Conservation (phyloP, 1,140 invertebrate genomes). For the Sycophaga agraensis region DNA sequence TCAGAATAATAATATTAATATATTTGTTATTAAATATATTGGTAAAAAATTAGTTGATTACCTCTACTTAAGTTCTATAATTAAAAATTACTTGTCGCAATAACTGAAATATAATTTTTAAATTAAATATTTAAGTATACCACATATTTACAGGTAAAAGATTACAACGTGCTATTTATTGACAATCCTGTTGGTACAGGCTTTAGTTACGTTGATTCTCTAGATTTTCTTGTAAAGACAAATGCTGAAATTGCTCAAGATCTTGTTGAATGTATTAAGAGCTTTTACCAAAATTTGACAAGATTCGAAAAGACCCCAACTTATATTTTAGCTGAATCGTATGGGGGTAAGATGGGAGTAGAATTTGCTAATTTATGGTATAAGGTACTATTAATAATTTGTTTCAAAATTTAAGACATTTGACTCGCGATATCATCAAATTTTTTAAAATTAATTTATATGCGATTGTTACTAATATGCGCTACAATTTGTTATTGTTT, state of each 20-base stretch:
- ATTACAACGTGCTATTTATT: constrained; percentile 80
- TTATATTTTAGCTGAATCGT: constrained; percentile 83
- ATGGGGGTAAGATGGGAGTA: constrained; percentile 87
- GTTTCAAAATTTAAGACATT: background rate
- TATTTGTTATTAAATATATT: too few relatives aligned
- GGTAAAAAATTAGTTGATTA: too few relatives aligned
- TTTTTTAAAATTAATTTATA: background rate
- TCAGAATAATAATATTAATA: too few relatives aligned
- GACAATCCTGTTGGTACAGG: constrained; percentile 88
- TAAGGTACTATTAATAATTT: constrained; percentile 54
- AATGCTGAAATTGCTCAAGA: constrained; percentile 79
- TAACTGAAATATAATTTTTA: too few relatives aligned
- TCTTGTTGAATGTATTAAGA: constrained; percentile 70
- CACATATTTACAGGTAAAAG: constrained; percentile 66
- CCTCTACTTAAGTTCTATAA: too few relatives aligned
- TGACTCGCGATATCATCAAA: background rate
- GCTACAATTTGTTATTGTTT: too few relatives aligned
- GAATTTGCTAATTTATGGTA: constrained; percentile 69
- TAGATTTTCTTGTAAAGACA: constrained; percentile 59
- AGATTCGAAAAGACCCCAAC: constrained; percentile 71
- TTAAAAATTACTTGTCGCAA: too few relatives aligned
- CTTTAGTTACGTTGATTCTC: constrained; percentile 75
- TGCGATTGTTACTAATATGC: background rate
- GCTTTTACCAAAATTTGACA: constrained; percentile 65
- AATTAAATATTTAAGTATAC: too few relatives aligned